These are phyloP conservation scores for Semotilus atromaculatus DNA, from an alignment of 2,797 vertebrate genomes.

Conservation along the genomic window DNA sequence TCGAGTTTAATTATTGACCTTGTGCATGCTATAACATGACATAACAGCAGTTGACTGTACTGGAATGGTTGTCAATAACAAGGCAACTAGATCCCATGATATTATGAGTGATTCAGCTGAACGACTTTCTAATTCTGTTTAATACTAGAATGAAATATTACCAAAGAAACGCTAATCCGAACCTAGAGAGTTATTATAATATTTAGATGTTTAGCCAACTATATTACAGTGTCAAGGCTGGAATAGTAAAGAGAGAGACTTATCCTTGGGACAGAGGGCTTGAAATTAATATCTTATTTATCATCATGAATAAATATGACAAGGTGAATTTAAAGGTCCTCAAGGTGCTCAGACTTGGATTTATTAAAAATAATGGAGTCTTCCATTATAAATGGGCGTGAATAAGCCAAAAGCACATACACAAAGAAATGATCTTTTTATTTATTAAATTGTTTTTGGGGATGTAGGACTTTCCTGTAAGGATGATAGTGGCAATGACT, in stretches of 20 bases:
- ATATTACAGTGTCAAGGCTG: not conserved
- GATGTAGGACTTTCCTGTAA: not conserved
- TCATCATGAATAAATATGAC: conserved; percentile 44
- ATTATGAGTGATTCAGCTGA: not conserved
- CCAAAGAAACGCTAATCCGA: not conserved
- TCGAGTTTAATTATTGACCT: not conserved
- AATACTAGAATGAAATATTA: not conserved
- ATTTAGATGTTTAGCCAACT: not conserved
- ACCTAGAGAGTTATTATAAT: conserved; percentile 11
- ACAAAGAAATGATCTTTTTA: not conserved
- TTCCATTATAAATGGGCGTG: conserved; percentile 9
- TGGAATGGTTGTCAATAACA: not conserved
- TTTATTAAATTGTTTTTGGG: not conserved
- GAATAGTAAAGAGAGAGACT: not conserved
- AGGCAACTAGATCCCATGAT: not conserved
- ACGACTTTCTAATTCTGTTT: not conserved
- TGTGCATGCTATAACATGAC: not conserved
- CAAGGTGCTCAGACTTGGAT: conserved; percentile 21
- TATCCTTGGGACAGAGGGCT: conserved; percentile 15
- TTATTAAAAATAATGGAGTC: conserved; percentile 33
- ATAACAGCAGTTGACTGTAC: not conserved
- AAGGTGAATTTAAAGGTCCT: conserved; percentile 15
- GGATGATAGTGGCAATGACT: not conserved
- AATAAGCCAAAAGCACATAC: not conserved
- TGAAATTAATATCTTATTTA: conserved; percentile 34